These are phyloP conservation scores for Catharus fuscescens DNA, from an alignment of 2,113 vertebrate species.

Conservation along the genomic window DNA sequence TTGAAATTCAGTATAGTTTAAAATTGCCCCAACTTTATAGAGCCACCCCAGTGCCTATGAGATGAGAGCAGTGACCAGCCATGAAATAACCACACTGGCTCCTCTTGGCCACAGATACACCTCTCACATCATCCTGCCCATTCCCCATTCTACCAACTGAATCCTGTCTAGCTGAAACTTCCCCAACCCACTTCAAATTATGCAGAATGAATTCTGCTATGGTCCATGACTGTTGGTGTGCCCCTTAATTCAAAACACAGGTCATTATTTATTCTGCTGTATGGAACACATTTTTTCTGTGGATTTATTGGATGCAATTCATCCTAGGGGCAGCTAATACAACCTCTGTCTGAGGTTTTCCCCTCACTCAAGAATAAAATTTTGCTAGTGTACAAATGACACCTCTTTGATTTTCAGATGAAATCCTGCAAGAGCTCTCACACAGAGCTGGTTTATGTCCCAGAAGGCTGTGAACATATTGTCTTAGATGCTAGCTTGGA, in stretches of 20 bases:
- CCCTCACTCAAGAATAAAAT: background rate
- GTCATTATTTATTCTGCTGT: background rate
- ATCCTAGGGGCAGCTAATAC: background rate
- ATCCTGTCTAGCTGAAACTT: background rate
- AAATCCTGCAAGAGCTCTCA: background rate
- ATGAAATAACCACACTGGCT: background rate
- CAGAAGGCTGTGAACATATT: conserved; percentile 6
- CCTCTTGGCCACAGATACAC: background rate
- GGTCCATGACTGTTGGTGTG: background rate
- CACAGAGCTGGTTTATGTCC: background rate
- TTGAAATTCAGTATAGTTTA: background rate
- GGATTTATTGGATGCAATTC: background rate
- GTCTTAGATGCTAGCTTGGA: background rate
- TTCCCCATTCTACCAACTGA: background rate
- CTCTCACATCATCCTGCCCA: too few relatives aligned
- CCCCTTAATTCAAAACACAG: background rate
- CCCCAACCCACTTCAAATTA: background rate
- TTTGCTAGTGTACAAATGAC: background rate
- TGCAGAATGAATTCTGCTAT: background rate
- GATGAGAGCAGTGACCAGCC: background rate
- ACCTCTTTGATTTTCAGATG: background rate
- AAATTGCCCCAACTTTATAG: background rate
- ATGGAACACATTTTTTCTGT: background rate
- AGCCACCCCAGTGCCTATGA: background rate
- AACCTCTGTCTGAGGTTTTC: background rate